Evolutionary conservation across 2,797 vertebrate genomes (phyloP).

Genomic region (Liasis olivaceus): DNA sequence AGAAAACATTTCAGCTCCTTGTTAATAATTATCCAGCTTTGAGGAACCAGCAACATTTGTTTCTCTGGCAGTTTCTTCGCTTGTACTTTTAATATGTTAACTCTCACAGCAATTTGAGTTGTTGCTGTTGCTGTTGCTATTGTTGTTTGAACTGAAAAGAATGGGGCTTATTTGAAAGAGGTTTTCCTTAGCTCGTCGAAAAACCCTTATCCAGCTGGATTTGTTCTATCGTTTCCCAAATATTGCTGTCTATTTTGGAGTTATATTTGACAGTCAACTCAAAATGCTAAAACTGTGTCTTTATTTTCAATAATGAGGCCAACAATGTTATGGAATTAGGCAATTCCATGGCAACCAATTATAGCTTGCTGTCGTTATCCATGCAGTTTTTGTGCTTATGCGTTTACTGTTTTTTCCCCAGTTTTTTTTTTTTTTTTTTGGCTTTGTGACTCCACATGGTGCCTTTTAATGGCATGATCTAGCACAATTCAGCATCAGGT

Average conservation of each 20-base stretch:
- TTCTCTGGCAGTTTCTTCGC: neutral
- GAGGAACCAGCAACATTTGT: fast-evolving
- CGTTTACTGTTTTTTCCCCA: neutral
- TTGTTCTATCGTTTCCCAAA: neutral
- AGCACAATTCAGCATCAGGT: neutral
- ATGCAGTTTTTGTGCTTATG: neutral
- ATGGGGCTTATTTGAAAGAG: neutral
- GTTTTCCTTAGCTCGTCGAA: neutral
- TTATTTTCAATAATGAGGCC: neutral
- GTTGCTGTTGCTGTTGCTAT: neutral
- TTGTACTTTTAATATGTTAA: neutral
- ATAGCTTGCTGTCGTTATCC: neutral
- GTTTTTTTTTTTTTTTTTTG: neutral
- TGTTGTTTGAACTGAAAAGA: neutral
- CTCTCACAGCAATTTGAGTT: neutral
- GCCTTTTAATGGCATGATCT: neutral
- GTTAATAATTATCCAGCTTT: neutral
- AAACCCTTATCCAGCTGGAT: neutral
- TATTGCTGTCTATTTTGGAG: neutral
- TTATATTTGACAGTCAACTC: neutral
- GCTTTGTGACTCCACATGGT: neutral
- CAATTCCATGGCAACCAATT: neutral
- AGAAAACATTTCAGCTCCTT: neutral
- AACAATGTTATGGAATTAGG: neutral
- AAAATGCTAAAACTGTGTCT: neutral